Base-by-base conservation (phyloP, 1,140 invertebrate genomes). In the Papilio xuthus region DNA sequence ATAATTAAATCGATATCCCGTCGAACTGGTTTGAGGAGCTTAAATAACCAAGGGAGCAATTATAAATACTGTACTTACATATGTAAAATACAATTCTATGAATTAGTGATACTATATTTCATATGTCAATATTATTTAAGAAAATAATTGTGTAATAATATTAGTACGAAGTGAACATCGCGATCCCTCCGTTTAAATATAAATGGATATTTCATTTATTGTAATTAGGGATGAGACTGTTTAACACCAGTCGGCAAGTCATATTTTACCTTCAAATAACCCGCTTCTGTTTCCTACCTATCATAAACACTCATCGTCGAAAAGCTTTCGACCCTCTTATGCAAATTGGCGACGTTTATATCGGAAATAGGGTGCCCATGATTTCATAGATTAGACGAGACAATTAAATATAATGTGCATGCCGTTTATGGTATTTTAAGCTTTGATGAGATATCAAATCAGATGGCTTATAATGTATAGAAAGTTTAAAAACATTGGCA, bases 281-380 rank as follows among this genome's bases (percentile, higher is more conserved):
- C 53, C 74, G 74, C 74, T 60, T 63, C 74, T 76, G 74, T 76
- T 56, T 60, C 32, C 74, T 69, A 78, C 81, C 80, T 81, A 86
- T 88, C 85, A 88, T 87, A 87, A 88, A 86, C 87, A 85, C 83
- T 88, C 87, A 88, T 88, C 83, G 79, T 77, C 79, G 70, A 78
- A 89, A 89, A 88, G 88, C 89, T 85, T 88, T 85, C 81, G 82
- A 84, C 83, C 89, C 85, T 86, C 84, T 76, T 86, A 91, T 90
- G 88, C 85, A 91, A 90, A 91, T 90, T 87, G 86, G 82, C 80
- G 72, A 83, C 82, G 82, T 86, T 86, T 88, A 88, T 86, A 78
- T 79, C 82, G 83, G 77, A 78, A 82, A 81, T 76, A 76, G 28
- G 50, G 32, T 6, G 41, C 26, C 73, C 73, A 75, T 75, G 37